A percentile compares a stretch with the other conserved stretches of the same genome.
Conservation (phyloP, 1,140 invertebrate genomes). For the Drosophila teissieri region DNA sequence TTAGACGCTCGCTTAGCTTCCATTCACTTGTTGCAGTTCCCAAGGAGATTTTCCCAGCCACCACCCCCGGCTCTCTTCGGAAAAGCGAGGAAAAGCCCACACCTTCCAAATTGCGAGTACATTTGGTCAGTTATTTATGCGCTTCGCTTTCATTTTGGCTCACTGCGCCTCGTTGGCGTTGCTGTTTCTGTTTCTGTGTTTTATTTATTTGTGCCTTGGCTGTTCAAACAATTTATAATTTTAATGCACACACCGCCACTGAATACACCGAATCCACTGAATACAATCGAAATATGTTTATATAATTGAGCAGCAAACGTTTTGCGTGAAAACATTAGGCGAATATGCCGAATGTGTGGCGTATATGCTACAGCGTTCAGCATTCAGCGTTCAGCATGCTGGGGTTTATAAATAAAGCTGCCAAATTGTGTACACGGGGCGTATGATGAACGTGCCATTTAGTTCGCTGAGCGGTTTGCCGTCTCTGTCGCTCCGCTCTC, state of each 20-base stretch:
- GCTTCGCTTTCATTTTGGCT: constrained; percentile 46
- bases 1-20: constrained; percentile 69
- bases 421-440: constrained; percentile 76
- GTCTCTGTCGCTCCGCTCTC: not conserved
- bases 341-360: constrained; percentile 8
- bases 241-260: constrained; percentile 69
- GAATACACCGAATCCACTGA: constrained; percentile 19
- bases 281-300: constrained; percentile 81
- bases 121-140: constrained; percentile 71
- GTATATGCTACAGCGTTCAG: constrained; percentile 21
- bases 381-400: not conserved
- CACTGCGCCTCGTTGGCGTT: constrained; percentile 12
- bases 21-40: constrained; percentile 77
- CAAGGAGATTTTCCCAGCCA: constrained; percentile 15
- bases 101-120: constrained; percentile 59
- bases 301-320: constrained; percentile 79
- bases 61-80: constrained; percentile 2
- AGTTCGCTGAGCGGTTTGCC: constrained; percentile 56
- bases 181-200: constrained; percentile 42
- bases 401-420: constrained; percentile 74
- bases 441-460: constrained; percentile 82
- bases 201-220: constrained; percentile 64
- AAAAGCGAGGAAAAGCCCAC: constrained; percentile 9
- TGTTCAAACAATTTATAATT: constrained; percentile 79
- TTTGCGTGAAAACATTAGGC: constrained; percentile 71